Percentiles rank a stretch among this genome's conserved stretches.
Evolutionary conservation across 1,140 invertebrate genomes (phyloP).

Genomic region (Palaemon carinicauda): DNA sequence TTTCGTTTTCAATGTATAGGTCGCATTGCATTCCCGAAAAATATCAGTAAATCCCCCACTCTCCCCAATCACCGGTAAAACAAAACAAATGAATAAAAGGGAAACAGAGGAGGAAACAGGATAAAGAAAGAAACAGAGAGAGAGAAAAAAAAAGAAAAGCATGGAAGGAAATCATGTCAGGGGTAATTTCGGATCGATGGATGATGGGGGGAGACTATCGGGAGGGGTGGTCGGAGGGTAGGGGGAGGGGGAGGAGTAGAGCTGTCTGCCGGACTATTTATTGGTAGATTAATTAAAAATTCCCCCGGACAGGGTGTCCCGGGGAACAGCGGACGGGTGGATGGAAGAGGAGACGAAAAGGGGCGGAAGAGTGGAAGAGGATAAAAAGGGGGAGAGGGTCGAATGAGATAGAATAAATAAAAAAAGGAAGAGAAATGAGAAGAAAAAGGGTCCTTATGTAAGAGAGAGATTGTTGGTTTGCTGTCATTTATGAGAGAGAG

Average conservation of each 20-base stretch:
- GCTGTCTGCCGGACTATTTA: constrained; percentile 7
- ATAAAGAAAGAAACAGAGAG: too few relatives aligned
- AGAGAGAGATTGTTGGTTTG: not conserved
- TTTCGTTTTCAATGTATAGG: too few relatives aligned
- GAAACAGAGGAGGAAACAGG: too few relatives aligned
- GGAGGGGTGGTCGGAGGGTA: not conserved
- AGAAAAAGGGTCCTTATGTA: not conserved
- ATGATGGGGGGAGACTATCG: not conserved
- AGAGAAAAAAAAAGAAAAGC: too few relatives aligned
- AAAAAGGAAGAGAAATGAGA: not conserved
- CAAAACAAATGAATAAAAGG: too few relatives aligned
- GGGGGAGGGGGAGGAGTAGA: not conserved
- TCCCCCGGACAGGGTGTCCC: constrained; percentile 40
- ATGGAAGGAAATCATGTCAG: too few relatives aligned
- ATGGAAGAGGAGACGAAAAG: not conserved
- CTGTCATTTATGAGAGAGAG: not conserved
- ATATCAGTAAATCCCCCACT: too few relatives aligned
- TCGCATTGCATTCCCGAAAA: too few relatives aligned
- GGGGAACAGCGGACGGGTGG: constrained; percentile 15
- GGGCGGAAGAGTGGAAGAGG: not conserved
- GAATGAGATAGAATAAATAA: not conserved
- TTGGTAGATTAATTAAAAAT: constrained; percentile 48
- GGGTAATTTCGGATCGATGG: too few relatives aligned
- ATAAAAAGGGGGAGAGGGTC: not conserved
- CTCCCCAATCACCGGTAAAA: too few relatives aligned